These are phyloP conservation scores for Cebidichthys violaceus DNA, from an alignment of 2,113 vertebrate species.

Conservation along the genomic window DNA sequence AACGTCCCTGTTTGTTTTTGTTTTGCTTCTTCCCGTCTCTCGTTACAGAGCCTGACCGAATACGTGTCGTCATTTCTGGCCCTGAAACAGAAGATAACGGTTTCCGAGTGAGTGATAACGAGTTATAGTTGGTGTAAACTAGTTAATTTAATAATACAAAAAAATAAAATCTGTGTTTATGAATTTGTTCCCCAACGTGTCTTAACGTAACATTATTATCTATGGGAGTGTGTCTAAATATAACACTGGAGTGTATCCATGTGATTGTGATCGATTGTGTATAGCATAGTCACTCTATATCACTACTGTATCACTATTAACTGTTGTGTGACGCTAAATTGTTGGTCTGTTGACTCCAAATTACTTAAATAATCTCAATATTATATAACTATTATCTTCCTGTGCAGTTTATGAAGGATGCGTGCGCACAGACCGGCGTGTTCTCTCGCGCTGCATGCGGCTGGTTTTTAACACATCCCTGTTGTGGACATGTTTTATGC, in stretches of 20 bases:
- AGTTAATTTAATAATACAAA: no score
- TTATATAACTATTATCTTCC: background rate
- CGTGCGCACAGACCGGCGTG: no score
- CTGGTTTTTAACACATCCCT: background rate
- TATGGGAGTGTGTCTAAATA: background rate
- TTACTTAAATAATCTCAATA: background rate
- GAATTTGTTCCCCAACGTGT: background rate
- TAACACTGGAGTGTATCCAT: background rate
- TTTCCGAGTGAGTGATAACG: slow-evolving; percentile 90
- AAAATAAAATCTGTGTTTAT: background rate
- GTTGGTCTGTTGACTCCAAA: no score
- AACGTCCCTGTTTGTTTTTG: slow-evolving; percentile 3
- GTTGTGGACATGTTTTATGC: slow-evolving; percentile 34
- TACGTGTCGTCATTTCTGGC: slow-evolving; percentile 92
- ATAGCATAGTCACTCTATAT: background rate
- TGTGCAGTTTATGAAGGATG: background rate
- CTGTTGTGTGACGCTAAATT: background rate
- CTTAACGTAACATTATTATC: background rate
- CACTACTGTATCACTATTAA: background rate
- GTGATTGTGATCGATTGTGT: background rate
- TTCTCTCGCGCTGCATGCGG: background rate
- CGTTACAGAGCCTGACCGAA: slow-evolving; percentile 90
- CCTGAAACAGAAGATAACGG: slow-evolving; percentile 94
- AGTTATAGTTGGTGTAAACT: background rate
- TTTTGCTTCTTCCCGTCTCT: background rate